phyloP scores from a whole-genome alignment of 2,797 vertebrate genomes.

The Epinephelus malabaricus region DNA sequence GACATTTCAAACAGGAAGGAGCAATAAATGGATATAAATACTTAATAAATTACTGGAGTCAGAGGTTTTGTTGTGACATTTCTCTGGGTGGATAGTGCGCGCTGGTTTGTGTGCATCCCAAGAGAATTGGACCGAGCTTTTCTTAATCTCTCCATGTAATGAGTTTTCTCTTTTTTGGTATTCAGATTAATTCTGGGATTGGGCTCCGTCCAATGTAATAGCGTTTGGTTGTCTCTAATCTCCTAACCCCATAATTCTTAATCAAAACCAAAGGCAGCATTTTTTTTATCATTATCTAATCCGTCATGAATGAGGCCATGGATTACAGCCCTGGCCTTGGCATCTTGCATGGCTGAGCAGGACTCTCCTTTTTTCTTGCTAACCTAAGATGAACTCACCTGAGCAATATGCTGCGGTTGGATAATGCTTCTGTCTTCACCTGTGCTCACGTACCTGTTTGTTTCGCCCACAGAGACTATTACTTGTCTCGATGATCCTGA shows the following conservation, averaged over 20 bases:
- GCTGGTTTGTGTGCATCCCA: slow-evolving; percentile 61
- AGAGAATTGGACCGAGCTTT: slow-evolving; percentile 82
- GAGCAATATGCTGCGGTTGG: slow-evolving; percentile 24
- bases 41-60: slow-evolving; percentile 36
- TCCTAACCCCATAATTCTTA: slow-evolving; percentile 91
- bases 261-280: slow-evolving; percentile 89
- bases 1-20: slow-evolving; percentile 52
- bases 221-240: slow-evolving; percentile 90
- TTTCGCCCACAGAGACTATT: slow-evolving; percentile 12
- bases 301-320: slow-evolving; percentile 82
- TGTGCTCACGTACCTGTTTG: slow-evolving; percentile 6
- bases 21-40: slow-evolving; percentile 41
- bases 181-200: slow-evolving; percentile 95
- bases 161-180: slow-evolving; percentile 84
- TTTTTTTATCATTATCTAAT: slow-evolving; percentile 80
- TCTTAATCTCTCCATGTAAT: slow-evolving; percentile 91
- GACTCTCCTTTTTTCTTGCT: slow-evolving; percentile 29
- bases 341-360: slow-evolving; percentile 64
- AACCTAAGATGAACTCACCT: slow-evolving; percentile 64
- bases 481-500: slow-evolving; percentile 7
- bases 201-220: slow-evolving; percentile 90
- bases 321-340: slow-evolving; percentile 86
- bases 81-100: slow-evolving; percentile 36
- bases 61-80: slow-evolving; percentile 51
- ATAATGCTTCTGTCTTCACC: slow-evolving; percentile 21